A percentile compares a stretch with the other conserved stretches of the same genome.
These are phyloP conservation scores for Paramacrobiotus metropolitanus DNA, from an alignment of 1,140 invertebrate genomes.

Conservation along the genomic window DNA sequence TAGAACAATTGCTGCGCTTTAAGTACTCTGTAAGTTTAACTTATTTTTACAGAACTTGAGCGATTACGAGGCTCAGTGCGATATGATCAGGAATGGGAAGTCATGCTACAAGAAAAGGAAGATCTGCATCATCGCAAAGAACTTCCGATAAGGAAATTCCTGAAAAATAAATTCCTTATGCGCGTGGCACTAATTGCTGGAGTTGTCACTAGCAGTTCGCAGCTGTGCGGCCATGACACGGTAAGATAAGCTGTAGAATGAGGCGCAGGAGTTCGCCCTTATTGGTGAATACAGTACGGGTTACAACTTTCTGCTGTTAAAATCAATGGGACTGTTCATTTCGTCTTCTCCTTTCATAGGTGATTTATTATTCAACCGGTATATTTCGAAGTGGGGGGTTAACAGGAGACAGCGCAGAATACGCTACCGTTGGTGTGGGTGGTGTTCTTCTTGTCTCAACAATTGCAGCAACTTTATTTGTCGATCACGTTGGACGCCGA, in stretches of 20 bases:
- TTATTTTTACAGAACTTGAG: conserved; percentile 31
- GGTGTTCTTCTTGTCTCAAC: conserved; percentile 28
- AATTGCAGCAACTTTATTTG: conserved; percentile 36
- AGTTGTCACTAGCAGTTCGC: conserved; percentile 55
- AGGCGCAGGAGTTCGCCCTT: too few species aligned
- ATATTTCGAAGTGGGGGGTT: conserved; percentile 43
- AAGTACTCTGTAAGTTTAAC: too few species aligned
- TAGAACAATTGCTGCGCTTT: too few species aligned
- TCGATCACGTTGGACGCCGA: conserved; percentile 32
- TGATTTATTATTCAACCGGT: conserved; percentile 50
- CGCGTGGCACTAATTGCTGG: conserved; percentile 42
- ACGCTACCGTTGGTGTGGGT: conserved; percentile 44
- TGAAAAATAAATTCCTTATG: conserved; percentile 24
- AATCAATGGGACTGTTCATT: too few species aligned
- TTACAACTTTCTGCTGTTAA: too few species aligned
- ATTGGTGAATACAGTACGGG: too few species aligned
- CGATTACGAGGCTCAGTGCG: conserved; percentile 25
- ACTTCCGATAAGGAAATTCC: conserved; percentile 8
- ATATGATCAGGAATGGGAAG: conserved; percentile 21
- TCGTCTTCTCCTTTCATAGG: too few species aligned
- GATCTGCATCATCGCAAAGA: background rate
- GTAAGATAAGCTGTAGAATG: conserved; percentile 2
- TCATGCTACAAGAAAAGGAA: conserved; percentile 13
- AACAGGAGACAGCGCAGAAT: conserved; percentile 28
- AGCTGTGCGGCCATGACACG: conserved; percentile 44